Evolutionary conservation across 1,140 invertebrate species (phyloP).

Genomic region (Drosophila miranda): DNA sequence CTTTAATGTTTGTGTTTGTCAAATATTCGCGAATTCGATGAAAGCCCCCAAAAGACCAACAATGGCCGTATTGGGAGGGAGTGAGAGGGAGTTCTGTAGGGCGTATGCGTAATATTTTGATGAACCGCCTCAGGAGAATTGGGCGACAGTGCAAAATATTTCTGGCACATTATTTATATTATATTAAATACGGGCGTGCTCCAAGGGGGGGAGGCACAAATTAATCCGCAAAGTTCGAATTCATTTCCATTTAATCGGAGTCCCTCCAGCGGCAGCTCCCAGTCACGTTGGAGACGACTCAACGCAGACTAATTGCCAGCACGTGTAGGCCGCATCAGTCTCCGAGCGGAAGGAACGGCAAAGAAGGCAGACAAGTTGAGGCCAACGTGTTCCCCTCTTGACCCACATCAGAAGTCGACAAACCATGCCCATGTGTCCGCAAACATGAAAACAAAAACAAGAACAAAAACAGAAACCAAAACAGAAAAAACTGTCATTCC

Average conservation of each 20-base stretch:
- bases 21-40: conserved; percentile 40
- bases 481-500: conserved; percentile 31
- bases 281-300: conserved; percentile 18
- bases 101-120: conserved; percentile 42
- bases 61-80: neutral
- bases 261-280: neutral
- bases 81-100: conserved; percentile 16
- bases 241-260: conserved; percentile 33
- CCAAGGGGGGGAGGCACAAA: conserved; percentile 7
- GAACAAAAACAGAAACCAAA: neutral
- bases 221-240: conserved; percentile 38
- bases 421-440: conserved; percentile 43
- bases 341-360: neutral
- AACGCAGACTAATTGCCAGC: conserved; percentile 51
- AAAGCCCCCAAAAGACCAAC: conserved; percentile 19
- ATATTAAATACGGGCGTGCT: conserved; percentile 25
- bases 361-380: neutral
- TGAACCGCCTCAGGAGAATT: neutral
- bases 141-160: conserved; percentile 12
- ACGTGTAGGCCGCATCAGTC: conserved; percentile 47
- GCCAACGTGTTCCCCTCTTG: neutral
- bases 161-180: conserved; percentile 23
- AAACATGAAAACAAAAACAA: neutral
- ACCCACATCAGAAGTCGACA: conserved; percentile 56
- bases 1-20: conserved; percentile 52